Evolutionary conservation across 2,797 vertebrate species (phyloP).

Genomic region (Momotus momota): DNA sequence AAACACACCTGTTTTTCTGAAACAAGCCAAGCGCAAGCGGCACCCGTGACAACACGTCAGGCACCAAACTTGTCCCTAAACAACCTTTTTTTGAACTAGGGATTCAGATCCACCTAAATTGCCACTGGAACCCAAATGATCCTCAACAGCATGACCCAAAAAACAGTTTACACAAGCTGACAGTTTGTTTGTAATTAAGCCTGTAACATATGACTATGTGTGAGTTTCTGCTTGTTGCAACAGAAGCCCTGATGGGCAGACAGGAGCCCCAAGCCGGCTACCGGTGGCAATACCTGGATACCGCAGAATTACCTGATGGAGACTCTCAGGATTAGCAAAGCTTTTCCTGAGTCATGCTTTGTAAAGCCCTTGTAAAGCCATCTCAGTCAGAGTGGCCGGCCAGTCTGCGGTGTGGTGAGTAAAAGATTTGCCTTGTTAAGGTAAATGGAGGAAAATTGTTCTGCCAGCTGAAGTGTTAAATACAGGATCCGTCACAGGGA

Average conservation of each 20-base stretch:
- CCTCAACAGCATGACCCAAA: background rate
- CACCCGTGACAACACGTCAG: background rate
- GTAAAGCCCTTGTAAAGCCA: background rate
- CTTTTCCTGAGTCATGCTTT: conserved; percentile 33
- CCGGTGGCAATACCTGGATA: background rate
- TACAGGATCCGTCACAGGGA: conserved; percentile 25
- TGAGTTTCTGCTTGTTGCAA: conserved; percentile 3
- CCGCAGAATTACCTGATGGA: background rate
- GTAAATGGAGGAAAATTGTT: conserved; percentile 47
- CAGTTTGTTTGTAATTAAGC: conserved; percentile 27
- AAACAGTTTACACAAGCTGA: conserved; percentile 25
- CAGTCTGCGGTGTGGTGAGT: background rate
- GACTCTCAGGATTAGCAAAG: conserved; percentile 1
- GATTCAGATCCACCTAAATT: background rate
- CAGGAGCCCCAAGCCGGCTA: background rate
- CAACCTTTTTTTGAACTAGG: conserved; percentile 14
- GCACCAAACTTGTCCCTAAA: background rate
- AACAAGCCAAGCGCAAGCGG: background rate
- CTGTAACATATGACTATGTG: background rate
- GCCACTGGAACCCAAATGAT: background rate
- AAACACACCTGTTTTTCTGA: background rate
- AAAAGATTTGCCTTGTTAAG: conserved; percentile 38
- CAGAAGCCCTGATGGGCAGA: background rate
- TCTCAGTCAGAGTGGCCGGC: background rate
- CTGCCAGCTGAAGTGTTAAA: conserved; percentile 52